Conservation (phyloP, 2,888 invertebrate species). For the Mystacides longicornis region DNA sequence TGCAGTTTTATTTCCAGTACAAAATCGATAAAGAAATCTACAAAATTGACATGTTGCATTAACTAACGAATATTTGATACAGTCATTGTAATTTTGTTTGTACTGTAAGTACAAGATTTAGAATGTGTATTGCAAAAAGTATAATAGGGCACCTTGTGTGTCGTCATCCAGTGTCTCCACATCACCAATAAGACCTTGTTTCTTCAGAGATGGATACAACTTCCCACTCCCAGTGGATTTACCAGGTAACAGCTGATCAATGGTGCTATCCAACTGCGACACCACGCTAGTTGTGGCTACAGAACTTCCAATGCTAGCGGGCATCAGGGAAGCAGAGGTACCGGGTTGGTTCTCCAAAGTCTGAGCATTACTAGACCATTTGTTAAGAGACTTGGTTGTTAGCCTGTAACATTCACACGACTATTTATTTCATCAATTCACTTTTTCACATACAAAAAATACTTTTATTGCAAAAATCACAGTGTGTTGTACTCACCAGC, state of each 20-base stretch:
- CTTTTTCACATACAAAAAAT: background rate
- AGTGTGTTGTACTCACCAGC: conserved; percentile 19
- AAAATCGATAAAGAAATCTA: too few relatives aligned
- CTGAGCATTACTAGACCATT: conserved; percentile 35
- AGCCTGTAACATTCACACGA: conserved; percentile 31
- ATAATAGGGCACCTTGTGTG: conserved; percentile 13
- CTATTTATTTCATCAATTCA: background rate
- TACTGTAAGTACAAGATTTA: too few relatives aligned
- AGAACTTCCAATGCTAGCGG: background rate
- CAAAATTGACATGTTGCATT: too few relatives aligned
- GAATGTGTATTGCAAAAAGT: too few relatives aligned
- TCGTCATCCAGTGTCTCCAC: conserved; percentile 10
- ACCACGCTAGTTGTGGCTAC: background rate
- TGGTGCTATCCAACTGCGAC: conserved; percentile 15
- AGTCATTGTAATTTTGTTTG: background rate
- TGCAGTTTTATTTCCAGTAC: too few relatives aligned
- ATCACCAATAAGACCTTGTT: conserved; percentile 10
- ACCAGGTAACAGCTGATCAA: conserved; percentile 20
- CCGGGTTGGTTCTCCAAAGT: conserved; percentile 30
- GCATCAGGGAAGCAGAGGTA: background rate
- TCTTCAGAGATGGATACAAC: conserved; percentile 8
- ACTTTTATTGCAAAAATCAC: too few relatives aligned
- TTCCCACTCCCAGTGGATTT: background rate
- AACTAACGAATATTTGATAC: too few relatives aligned
- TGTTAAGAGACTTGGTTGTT: conserved; percentile 39